Conservation (phyloP, 2,888 invertebrate species). For the Boloria selene region DNA sequence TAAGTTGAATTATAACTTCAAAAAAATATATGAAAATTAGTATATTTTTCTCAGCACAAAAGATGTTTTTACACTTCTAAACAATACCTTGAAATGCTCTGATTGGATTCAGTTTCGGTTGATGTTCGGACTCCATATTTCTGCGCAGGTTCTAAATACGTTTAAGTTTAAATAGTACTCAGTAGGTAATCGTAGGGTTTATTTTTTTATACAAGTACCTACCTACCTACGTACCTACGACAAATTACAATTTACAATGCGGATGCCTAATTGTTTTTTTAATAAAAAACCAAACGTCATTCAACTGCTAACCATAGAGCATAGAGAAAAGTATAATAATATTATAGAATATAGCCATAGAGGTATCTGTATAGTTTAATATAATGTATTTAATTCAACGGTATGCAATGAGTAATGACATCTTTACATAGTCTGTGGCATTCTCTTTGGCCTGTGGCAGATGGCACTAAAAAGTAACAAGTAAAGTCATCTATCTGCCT, state of each 20-base stretch:
- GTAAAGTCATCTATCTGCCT: no score
- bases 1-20: background rate
- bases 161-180: conserved; percentile 1
- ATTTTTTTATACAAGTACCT: background rate
- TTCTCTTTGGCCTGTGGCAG: no score
- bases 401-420: no score
- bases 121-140: conserved; percentile 68
- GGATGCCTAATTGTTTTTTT: conserved; percentile 3
- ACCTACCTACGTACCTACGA: background rate
- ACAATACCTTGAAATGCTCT: conserved; percentile 71
- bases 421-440: no score
- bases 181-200: background rate
- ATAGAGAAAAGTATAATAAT: no score
- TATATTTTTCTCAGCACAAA: conserved; percentile 8
- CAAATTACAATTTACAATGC: no score
- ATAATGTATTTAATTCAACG: no score
- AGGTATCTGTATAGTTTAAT: no score
- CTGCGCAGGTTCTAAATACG: conserved; percentile 9
- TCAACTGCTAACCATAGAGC: conserved; percentile 2
- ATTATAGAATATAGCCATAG: no score
- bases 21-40: background rate
- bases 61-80: background rate
- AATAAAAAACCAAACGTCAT: conserved; percentile 19
- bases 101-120: conserved; percentile 70
- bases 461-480: no score